These are phyloP conservation scores for Clarias macrocephalus DNA, from an alignment of 2,113 vertebrate species.

Conservation along the genomic window DNA sequence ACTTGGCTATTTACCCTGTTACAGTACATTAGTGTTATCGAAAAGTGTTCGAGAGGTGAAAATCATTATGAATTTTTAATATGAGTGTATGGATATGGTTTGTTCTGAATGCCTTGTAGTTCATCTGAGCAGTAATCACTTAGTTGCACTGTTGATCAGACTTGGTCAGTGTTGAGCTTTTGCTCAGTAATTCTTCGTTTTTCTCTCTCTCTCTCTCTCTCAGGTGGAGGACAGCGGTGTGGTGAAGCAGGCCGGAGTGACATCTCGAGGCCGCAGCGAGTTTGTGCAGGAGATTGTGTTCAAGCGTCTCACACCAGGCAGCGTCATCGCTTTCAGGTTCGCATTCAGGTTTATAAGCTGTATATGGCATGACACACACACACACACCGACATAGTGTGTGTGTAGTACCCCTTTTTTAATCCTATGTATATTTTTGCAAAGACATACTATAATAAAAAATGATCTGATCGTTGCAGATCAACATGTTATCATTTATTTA, in stretches of 20 bases:
- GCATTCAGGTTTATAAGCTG: no score
- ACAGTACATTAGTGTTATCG: not conserved
- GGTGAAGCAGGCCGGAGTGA: slow-evolving; percentile 83
- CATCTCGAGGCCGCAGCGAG: slow-evolving; percentile 87
- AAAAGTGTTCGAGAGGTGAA: no score
- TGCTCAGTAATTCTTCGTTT: not conserved
- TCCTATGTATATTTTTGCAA: no score
- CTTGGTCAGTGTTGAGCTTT: not conserved
- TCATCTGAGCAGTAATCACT: not conserved
- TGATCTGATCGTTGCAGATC: no score
- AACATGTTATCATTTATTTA: no score
- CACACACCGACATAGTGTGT: no score
- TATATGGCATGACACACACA: no score
- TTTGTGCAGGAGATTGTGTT: slow-evolving; percentile 95
- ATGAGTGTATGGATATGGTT: not conserved
- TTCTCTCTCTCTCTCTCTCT: slow-evolving; percentile 42
- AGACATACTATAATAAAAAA: no score
- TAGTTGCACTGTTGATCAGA: not conserved
- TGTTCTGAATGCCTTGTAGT: not conserved
- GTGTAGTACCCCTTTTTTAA: no score
- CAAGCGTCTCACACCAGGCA: slow-evolving; percentile 90
- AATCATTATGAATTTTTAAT: not conserved
- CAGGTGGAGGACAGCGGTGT: slow-evolving; percentile 87
- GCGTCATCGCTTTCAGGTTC: slow-evolving; percentile 92
- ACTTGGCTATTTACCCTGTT: not conserved